Evolutionary conservation across 2,888 invertebrate species (phyloP).

Genomic region (Drosophila sordidula): DNA sequence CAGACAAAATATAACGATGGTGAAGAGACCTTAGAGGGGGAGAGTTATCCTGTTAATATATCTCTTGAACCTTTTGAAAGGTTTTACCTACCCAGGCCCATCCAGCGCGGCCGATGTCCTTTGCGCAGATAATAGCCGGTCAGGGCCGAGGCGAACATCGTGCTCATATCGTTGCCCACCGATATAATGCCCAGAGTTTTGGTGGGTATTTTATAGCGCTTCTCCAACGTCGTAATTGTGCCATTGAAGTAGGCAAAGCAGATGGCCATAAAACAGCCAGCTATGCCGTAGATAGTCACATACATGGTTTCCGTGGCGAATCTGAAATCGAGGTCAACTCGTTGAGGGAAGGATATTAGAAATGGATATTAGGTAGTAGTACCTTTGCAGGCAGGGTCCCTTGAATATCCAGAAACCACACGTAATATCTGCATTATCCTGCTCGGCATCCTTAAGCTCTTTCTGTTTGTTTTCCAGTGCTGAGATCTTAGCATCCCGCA

Average conservation of each 20-base stretch:
- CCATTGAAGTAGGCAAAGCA: conserved; percentile 89
- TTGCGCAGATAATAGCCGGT: conserved; percentile 89
- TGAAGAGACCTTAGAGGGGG: conserved; percentile 84
- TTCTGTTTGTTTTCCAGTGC: neutral
- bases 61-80: neutral
- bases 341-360: no score
- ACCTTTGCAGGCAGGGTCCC: conserved; percentile 87
- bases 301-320: conserved; percentile 84
- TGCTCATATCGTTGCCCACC: conserved; percentile 91
- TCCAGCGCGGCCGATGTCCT: conserved; percentile 90
- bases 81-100: conserved; percentile 86
- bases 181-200: conserved; percentile 89
- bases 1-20: conserved; percentile 88
- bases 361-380: conserved; percentile 39
- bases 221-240: conserved; percentile 90
- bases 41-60: neutral
- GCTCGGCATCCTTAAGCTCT: neutral
- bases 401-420: conserved; percentile 88
- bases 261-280: conserved; percentile 88
- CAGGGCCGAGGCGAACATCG: conserved; percentile 88
- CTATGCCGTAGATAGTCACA: conserved; percentile 88
- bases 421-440: conserved; percentile 56
- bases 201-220: conserved; percentile 90
- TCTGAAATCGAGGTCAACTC: conserved; percentile 44
- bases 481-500: neutral